phyloP scores from a whole-genome alignment of 1,140 invertebrate genomes.

The Hyles vespertilio region DNA sequence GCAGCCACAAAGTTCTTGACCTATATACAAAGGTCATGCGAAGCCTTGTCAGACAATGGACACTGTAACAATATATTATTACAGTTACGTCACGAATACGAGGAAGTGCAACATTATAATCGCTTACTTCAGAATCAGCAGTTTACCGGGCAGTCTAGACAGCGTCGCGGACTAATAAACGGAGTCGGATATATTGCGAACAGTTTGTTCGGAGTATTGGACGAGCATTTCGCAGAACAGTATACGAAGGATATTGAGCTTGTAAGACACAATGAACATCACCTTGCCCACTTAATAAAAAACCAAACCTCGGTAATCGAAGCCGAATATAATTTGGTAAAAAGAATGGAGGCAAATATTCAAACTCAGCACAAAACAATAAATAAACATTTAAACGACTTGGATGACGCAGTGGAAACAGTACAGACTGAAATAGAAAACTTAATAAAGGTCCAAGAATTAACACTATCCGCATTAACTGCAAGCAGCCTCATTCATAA shows the following conservation, averaged over 20 bases:
- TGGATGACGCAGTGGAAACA: background rate
- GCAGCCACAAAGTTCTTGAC: too few relatives aligned
- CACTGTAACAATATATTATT: slow-evolving; percentile 8
- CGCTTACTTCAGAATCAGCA: slow-evolving; percentile 8
- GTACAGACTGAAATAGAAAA: background rate
- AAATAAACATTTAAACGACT: background rate
- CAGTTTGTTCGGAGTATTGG: background rate
- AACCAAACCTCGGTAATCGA: slow-evolving; percentile 16
- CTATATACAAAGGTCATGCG: too few relatives aligned
- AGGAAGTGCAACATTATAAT: slow-evolving; percentile 8
- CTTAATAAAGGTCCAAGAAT: background rate
- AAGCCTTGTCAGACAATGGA: background rate
- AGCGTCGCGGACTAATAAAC: background rate
- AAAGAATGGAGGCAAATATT: slow-evolving; percentile 9
- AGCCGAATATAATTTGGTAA: slow-evolving; percentile 12
- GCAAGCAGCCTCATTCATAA: slow-evolving; percentile 2
- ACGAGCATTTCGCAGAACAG: background rate
- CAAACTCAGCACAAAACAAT: background rate
- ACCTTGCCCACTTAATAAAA: background rate
- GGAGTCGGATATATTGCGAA: slow-evolving; percentile 1
- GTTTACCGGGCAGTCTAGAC: background rate
- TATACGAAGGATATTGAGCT: slow-evolving; percentile 1
- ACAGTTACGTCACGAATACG: slow-evolving; percentile 6
- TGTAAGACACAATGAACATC: slow-evolving; percentile 4
- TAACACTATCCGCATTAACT: background rate